These are phyloP conservation scores for Idaea aversata DNA, from an alignment of 2,888 invertebrate species.

Conservation along the genomic window DNA sequence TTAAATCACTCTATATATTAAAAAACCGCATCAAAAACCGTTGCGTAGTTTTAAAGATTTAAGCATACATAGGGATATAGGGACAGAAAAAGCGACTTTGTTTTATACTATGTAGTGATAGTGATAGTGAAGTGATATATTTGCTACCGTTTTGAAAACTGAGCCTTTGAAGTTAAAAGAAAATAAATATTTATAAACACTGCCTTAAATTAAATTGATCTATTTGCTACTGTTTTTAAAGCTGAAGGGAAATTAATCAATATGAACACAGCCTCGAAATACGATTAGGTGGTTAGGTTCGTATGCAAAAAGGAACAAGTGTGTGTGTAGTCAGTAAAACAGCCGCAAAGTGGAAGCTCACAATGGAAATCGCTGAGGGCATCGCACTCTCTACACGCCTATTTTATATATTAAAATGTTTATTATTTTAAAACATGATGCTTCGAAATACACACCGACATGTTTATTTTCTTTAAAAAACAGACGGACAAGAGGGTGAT, in stretches of 20 bases:
- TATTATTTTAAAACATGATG: constrained; percentile 13
- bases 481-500: no score
- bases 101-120: no score
- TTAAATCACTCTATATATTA: no score
- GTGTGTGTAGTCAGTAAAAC: constrained; percentile 41
- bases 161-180: no score
- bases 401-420: constrained; percentile 22
- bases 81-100: no score
- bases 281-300: constrained; percentile 44
- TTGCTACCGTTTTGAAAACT: no score
- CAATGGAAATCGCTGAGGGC: constrained; percentile 47
- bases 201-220: no score
- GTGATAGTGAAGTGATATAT: no score
- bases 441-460: constrained; percentile 5
- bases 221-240: neutral
- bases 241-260: constrained; percentile 11
- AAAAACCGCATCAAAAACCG: no score
- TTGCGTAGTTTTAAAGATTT: no score
- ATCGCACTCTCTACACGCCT: constrained; percentile 29
- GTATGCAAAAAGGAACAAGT: constrained; percentile 54
- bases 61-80: no score
- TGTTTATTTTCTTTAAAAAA: neutral
- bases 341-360: constrained; percentile 59
- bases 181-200: no score
- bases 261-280: constrained; percentile 36